These are phyloP conservation scores for Charadrius vociferus DNA, from an alignment of 2,113 vertebrate species.

Conservation along the genomic window DNA sequence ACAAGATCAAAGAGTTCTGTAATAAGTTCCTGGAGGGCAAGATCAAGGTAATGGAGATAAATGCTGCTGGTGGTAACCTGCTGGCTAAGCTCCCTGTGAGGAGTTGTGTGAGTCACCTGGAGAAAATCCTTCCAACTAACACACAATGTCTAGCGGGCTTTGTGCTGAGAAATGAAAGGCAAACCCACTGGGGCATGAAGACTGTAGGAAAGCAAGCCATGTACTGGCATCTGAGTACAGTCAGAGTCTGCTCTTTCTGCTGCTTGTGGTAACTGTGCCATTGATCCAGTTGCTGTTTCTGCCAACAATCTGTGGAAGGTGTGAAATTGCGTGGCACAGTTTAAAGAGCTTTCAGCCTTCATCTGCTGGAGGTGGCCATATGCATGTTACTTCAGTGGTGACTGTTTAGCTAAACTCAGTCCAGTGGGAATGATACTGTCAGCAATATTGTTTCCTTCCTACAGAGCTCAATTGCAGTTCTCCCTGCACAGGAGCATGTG, in stretches of 20 bases:
- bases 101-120: background rate
- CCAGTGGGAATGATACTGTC: background rate
- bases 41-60: conserved; percentile 83
- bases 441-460: background rate
- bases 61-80: background rate
- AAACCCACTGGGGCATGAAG: background rate
- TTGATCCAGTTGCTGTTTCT: background rate
- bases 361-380: background rate
- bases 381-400: background rate
- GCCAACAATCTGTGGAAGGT: background rate
- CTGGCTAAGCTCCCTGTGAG: background rate
- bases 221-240: background rate
- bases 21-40: conserved; percentile 89
- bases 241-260: background rate
- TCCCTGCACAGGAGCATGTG: background rate
- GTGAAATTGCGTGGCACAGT: background rate
- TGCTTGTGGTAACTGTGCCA: background rate
- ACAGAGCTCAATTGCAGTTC: background rate
- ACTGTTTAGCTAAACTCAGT: background rate
- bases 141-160: background rate
- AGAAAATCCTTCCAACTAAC: background rate
- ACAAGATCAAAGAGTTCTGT: conserved; percentile 89
- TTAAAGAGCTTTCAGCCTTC: background rate
- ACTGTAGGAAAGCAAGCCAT: background rate
- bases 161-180: background rate